phyloP scores from a whole-genome alignment of 2,113 vertebrate species.

The Naja naja region DNA sequence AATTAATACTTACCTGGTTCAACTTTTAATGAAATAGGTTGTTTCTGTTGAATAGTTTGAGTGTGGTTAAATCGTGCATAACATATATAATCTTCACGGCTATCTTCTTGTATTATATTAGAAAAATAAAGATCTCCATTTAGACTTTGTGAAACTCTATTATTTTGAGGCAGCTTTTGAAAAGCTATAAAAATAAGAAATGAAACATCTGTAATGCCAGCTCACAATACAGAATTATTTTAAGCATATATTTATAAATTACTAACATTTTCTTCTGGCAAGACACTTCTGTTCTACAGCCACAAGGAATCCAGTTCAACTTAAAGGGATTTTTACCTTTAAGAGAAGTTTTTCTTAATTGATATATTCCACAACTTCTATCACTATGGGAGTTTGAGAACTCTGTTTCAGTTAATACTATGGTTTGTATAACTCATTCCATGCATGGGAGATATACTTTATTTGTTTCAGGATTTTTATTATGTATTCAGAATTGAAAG shows the following conservation, averaged over 20 bases:
- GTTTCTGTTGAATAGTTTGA: constrained; percentile 98
- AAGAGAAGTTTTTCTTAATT: neutral
- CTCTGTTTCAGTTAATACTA: neutral
- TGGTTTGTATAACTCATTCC: neutral
- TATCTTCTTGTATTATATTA: constrained; percentile 87
- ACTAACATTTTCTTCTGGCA: neutral
- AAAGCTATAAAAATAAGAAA: constrained; percentile 77
- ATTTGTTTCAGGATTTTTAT: neutral
- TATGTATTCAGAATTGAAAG: neutral
- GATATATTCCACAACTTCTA: neutral
- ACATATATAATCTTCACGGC: constrained; percentile 94
- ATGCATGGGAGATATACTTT: neutral
- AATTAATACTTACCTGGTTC: constrained; percentile 82
- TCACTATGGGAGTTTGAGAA: neutral
- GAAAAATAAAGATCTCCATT: constrained; percentile 98
- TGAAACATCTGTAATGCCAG: constrained; percentile 12
- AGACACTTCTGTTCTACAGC: too few species aligned
- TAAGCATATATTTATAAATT: neutral
- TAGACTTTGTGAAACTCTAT: constrained; percentile 90
- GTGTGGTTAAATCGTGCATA: constrained; percentile 98
- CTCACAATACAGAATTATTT: neutral
- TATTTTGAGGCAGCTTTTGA: constrained; percentile 88
- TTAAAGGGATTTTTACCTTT: neutral
- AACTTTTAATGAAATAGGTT: constrained; percentile 93
- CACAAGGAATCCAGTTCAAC: neutral